These are phyloP conservation scores for Lytechinus pictus DNA, from an alignment of 35 echinoderm and acorn worm species.

Conservation along the genomic window DNA sequence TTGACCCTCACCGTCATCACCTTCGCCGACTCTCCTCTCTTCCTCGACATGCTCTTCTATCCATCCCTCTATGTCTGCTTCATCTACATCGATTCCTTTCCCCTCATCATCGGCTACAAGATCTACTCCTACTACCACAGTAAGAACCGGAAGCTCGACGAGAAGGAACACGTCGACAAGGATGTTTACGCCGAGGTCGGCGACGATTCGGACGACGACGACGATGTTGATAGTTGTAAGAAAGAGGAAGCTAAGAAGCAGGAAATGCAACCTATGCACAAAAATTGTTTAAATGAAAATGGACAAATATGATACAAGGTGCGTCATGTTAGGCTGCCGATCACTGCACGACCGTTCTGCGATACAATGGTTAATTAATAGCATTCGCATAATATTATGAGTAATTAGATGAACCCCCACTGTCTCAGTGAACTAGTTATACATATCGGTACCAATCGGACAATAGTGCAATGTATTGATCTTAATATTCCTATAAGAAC, in stretches of 20 bases:
- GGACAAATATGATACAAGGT: neutral
- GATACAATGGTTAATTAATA: too few species aligned
- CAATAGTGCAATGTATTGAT: too few species aligned
- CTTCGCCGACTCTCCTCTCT: constrained; percentile 48
- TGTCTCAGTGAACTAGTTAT: too few species aligned
- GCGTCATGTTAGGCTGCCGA: too few species aligned
- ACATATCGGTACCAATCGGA: too few species aligned
- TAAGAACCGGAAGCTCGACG: neutral
- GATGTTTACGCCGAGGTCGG: neutral
- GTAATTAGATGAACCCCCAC: too few species aligned
- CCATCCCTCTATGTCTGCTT: constrained; percentile 71
- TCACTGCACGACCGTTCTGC: too few species aligned
- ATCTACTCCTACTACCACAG: neutral
- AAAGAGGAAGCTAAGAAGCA: neutral
- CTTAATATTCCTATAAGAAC: too few species aligned
- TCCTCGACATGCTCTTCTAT: constrained; percentile 64
- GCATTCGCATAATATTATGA: too few species aligned
- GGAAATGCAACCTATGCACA: neutral
- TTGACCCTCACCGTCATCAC: constrained; percentile 75
- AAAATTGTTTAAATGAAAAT: neutral
- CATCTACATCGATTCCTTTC: constrained; percentile 53
- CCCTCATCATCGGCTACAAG: constrained; percentile 29
- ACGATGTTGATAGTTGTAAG: neutral
- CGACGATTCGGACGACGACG: neutral
- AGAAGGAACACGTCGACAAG: neutral